Evolutionary conservation across 1,140 invertebrate genomes (phyloP).

Genomic region (Drosophila willistoni): DNA sequence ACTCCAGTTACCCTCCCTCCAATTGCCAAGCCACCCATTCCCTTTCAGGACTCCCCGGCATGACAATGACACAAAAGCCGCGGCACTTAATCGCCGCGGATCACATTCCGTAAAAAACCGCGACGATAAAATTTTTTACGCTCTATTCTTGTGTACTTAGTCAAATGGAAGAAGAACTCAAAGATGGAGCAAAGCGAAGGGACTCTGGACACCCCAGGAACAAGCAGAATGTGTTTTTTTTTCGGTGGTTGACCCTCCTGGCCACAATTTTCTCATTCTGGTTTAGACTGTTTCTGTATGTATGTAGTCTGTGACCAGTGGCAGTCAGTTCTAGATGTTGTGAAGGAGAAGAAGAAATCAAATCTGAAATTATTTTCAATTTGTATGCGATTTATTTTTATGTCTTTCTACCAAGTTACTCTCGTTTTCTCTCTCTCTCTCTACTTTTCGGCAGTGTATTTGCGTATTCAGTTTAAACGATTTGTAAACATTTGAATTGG

Average conservation of each 20-base stretch:
- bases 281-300: conserved; percentile 29
- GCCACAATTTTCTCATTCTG: conserved; percentile 42
- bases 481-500: conserved; percentile 82
- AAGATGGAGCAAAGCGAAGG: conserved; percentile 24
- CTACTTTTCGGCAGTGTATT: conserved; percentile 18
- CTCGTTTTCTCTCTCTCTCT: conserved; percentile 10
- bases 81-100: conserved; percentile 82
- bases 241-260: conserved; percentile 65
- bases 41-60: conserved; percentile 57
- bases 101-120: conserved; percentile 82
- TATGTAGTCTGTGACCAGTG: conserved; percentile 69
- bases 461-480: conserved; percentile 67
- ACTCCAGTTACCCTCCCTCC: neutral
- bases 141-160: conserved; percentile 81
- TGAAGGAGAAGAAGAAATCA: conserved; percentile 79
- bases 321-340: conserved; percentile 37
- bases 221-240: conserved; percentile 28
- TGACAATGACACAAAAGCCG: conserved; percentile 82
- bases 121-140: conserved; percentile 82
- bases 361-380: conserved; percentile 83
- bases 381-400: conserved; percentile 83
- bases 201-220: conserved; percentile 25
- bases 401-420: conserved; percentile 61
- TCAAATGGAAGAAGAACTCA: conserved; percentile 58
- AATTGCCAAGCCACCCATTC: conserved; percentile 23